A percentile compares a stretch with the other conserved stretches of the same genome.
phyloP scores from a whole-genome alignment of 2,797 vertebrate species.

The Yasuhikotakia modesta region DNA sequence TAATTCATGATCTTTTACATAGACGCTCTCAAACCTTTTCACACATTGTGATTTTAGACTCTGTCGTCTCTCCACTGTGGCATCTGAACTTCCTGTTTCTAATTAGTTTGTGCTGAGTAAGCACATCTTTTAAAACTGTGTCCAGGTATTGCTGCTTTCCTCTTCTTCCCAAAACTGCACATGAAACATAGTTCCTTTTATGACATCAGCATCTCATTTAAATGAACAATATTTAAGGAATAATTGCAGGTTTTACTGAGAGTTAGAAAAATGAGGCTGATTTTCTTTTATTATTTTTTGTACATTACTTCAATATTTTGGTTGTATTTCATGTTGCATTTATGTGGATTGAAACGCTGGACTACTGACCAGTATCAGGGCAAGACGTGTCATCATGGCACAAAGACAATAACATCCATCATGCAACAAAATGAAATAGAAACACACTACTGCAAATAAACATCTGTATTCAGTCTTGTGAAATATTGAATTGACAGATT shows the following conservation, averaged over 20 bases:
- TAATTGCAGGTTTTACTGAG: slow-evolving; percentile 28
- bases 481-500: slow-evolving; percentile 80
- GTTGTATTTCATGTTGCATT: slow-evolving; percentile 59
- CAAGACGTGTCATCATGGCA: slow-evolving; percentile 59
- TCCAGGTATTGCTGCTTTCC: slow-evolving; percentile 68
- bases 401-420: slow-evolving; percentile 71
- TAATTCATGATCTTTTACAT: slow-evolving; percentile 4
- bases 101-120: slow-evolving; percentile 30
- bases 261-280: slow-evolving; percentile 36
- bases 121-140: slow-evolving; percentile 71
- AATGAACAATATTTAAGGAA: slow-evolving; percentile 8
- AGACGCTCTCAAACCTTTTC: neutral
- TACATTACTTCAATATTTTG: slow-evolving; percentile 42
- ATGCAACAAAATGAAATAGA: slow-evolving; percentile 71
- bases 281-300: slow-evolving; percentile 51
- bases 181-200: slow-evolving; percentile 39
- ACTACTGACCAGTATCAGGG: slow-evolving; percentile 61
- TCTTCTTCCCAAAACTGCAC: slow-evolving; percentile 60
- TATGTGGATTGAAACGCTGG: slow-evolving; percentile 58
- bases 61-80: slow-evolving; percentile 36
- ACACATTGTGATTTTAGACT: slow-evolving; percentile 32
- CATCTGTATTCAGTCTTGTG: slow-evolving; percentile 64
- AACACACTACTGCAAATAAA: slow-evolving; percentile 74
- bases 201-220: slow-evolving; percentile 33
- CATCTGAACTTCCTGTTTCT: slow-evolving; percentile 65